phyloP scores from a whole-genome alignment of 2,888 invertebrate species.

The Plagodis dolabraria region DNA sequence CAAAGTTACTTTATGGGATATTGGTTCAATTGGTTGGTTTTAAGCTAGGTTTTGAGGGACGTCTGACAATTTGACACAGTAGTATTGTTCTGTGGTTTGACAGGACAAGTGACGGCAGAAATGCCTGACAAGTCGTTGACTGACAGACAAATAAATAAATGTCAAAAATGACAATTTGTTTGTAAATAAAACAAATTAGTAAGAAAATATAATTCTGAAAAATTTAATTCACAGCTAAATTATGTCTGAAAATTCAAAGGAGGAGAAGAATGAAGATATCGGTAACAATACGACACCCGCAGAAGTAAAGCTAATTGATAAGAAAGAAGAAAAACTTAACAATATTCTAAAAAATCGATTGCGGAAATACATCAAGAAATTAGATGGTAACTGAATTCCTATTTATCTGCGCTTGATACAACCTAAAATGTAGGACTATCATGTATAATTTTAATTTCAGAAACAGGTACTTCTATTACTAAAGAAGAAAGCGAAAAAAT shows the following conservation, averaged over 20 bases:
- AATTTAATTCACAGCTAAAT: not conserved
- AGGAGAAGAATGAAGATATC: conserved; percentile 49
- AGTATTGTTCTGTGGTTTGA: no score
- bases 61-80: no score
- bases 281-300: conserved; percentile 49
- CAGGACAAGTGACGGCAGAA: no score
- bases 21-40: no score
- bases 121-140: no score
- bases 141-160: no score
- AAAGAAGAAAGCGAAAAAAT: conserved; percentile 75
- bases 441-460: conserved; percentile 42
- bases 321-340: conserved; percentile 57
- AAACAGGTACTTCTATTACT: conserved; percentile 66
- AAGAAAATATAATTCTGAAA: no score
- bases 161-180: not conserved
- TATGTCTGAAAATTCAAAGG: conserved; percentile 50
- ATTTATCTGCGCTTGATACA: no score
- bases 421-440: not conserved
- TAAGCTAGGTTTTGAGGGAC: no score
- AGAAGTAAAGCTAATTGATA: conserved; percentile 51
- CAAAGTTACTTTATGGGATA: no score
- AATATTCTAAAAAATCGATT: conserved; percentile 78
- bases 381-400: conserved; percentile 65
- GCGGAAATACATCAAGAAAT: conserved; percentile 77
- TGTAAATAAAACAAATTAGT: not conserved